These are phyloP conservation scores for Mixornis gularis DNA, from an alignment of 2,113 vertebrate species.

Conservation along the genomic window DNA sequence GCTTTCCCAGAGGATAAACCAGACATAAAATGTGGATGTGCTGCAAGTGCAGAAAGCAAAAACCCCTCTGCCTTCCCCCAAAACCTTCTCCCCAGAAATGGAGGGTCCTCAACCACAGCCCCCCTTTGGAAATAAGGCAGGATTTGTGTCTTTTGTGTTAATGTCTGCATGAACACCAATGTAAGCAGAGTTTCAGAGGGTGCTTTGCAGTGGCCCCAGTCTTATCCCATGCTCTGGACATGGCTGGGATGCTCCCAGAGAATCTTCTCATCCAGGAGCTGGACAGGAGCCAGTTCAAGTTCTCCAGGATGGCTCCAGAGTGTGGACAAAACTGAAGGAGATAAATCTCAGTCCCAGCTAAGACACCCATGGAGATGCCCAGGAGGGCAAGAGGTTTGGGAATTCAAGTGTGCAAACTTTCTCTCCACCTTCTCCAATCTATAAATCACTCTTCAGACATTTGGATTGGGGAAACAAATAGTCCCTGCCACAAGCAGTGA, in stretches of 20 bases:
- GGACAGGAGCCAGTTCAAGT: not conserved
- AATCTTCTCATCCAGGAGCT: not conserved
- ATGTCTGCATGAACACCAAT: accelerated
- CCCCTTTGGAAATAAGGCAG: not conserved
- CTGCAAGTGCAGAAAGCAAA: not conserved
- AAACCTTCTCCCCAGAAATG: not conserved
- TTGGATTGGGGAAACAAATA: slow-evolving; percentile 19
- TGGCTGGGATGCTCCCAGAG: not conserved
- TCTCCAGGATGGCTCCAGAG: not conserved
- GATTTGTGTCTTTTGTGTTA: not conserved
- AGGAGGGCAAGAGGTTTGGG: not conserved
- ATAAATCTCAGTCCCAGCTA: not conserved
- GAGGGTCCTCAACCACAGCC: not conserved
- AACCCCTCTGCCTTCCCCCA: not conserved
- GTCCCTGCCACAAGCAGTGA: not conserved
- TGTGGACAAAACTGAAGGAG: not conserved
- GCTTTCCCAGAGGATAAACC: not conserved
- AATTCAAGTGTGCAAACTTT: not conserved
- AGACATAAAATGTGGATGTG: accelerated
- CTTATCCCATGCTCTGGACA: not conserved
- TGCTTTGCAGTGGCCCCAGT: not conserved
- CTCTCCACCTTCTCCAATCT: not conserved
- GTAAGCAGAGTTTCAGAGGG: not conserved
- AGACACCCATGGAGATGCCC: not conserved
- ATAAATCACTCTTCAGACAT: slow-evolving; percentile 28